Base-by-base conservation (phyloP, 2,113 vertebrate species). In the Electrona antarctica region DNA sequence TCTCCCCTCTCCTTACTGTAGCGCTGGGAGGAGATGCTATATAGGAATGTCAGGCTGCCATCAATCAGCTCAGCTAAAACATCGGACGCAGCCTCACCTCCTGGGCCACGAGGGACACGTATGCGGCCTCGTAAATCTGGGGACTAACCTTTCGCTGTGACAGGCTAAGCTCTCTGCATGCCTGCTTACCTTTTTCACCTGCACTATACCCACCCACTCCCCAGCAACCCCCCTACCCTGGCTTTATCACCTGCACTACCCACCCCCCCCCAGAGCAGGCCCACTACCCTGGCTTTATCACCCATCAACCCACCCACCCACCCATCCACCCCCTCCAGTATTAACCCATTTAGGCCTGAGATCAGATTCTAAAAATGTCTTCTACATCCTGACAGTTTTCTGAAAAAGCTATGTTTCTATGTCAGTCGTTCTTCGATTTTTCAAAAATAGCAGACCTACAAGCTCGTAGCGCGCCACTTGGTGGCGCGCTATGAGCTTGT, bases 81-180 rank as follows among this genome's bases (percentile, higher is more conserved):
- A 82, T 85, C 71, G 73, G 76, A 73, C 77, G 77, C 47, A 8
- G 61, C 75, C 84, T 78, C 33, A 2, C 73, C 67, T 82, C 74
- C 77, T 2, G 45, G 45, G 75, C 71, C 57, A 50, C 60, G 83
- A 71, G 66, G 64, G 77, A 58, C 21, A 21, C 21, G 21, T 21
- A 21, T 54, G 64, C n/a, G 41, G 79, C 49, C 33, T 64, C 70
- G 15, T 89, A 88, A 90, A 91, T 89, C 88, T 83, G 48, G 3
- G 63, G 65, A 73, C 70, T 86, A 85, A 91, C 88, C 88, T 89
- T 90, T 88, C 77, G 82, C 71, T n/a, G 45, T 13, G 82, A 87
- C 83, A 84, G 66, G 80, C 77, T 84, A 78, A 82, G 85, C 85
- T 79, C 77, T 84, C 77, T 61, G 77, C 64, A 63, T n/a, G 71